Conservation (phyloP, 2,113 vertebrate genomes). For the Tretioscincus oriximinensis region DNA sequence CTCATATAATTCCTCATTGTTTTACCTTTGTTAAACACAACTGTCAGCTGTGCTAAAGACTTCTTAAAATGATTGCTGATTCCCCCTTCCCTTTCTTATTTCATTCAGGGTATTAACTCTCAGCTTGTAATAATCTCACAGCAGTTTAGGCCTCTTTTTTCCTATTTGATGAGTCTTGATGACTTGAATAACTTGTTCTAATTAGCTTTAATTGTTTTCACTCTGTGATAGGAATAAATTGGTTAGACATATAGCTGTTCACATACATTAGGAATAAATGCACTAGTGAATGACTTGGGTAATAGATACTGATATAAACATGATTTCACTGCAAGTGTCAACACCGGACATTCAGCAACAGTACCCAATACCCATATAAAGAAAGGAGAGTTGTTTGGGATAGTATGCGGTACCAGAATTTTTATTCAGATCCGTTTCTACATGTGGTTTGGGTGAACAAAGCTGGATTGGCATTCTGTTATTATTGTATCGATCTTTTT, state of each 20-base stretch:
- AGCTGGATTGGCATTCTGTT: neutral
- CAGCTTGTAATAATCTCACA: constrained; percentile 6
- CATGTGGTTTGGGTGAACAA: neutral
- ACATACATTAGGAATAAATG: constrained; percentile 10
- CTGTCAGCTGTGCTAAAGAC: constrained; percentile 20
- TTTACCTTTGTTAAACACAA: constrained; percentile 2
- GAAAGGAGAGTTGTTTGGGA: neutral
- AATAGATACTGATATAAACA: constrained; percentile 12
- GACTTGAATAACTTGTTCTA: constrained; percentile 22
- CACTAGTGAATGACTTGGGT: constrained; percentile 4
- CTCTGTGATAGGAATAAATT: constrained; percentile 16
- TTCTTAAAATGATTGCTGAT: neutral
- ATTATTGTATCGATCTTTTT: neutral
- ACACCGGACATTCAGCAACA: neutral
- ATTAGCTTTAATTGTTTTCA: constrained; percentile 27
- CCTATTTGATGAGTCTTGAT: constrained; percentile 2
- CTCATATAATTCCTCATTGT: constrained; percentile 47
- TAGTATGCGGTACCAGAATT: neutral
- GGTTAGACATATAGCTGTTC: constrained; percentile 4
- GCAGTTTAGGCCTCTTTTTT: neutral
- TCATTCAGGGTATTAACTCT: constrained; percentile 12
- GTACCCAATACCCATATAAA: neutral
- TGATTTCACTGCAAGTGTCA: neutral
- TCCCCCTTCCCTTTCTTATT: neutral
- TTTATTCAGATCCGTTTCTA: neutral